Conservation (phyloP, 2,888 invertebrate species). For the Shargacucullia verbasci region DNA sequence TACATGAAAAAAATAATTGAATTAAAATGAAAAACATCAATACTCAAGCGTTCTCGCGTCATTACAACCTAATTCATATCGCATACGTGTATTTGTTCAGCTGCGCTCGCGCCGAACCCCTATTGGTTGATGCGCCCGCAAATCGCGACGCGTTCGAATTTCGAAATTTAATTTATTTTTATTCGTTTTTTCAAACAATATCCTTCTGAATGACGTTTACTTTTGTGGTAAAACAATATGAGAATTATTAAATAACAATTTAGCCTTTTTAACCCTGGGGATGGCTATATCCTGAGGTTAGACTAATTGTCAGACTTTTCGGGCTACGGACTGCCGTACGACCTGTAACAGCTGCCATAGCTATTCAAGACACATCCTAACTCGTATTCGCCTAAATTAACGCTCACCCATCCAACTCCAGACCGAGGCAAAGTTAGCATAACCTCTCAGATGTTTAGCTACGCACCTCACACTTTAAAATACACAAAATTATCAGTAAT, state of each 20-base stretch:
- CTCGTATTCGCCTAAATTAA: no score
- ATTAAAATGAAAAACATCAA: slow-evolving; percentile 19
- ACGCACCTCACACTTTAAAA: not conserved
- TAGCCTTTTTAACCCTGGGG: no score
- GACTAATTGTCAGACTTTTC: no score
- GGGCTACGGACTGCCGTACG: no score
- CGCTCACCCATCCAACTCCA: no score
- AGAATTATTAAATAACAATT: no score
- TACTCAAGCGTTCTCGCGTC: slow-evolving; percentile 42
- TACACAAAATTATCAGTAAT: not conserved
- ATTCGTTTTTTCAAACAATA: slow-evolving; percentile 4
- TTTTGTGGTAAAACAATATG: no score
- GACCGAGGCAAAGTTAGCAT: no score
- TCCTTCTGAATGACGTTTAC: no score
- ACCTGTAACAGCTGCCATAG: no score
- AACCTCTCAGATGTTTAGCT: not conserved
- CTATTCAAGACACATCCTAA: no score
- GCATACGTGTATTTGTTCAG: slow-evolving; percentile 57
- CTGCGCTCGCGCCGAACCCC: slow-evolving; percentile 47
- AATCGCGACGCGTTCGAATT: slow-evolving; percentile 57
- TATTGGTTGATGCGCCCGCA: slow-evolving; percentile 57
- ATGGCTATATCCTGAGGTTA: no score
- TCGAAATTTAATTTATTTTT: slow-evolving; percentile 52
- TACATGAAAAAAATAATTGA: not conserved
- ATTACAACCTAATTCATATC: slow-evolving; percentile 60